These are phyloP conservation scores for Phoxinus dragarum DNA, from an alignment of 2,797 vertebrate genomes.

Conservation along the genomic window DNA sequence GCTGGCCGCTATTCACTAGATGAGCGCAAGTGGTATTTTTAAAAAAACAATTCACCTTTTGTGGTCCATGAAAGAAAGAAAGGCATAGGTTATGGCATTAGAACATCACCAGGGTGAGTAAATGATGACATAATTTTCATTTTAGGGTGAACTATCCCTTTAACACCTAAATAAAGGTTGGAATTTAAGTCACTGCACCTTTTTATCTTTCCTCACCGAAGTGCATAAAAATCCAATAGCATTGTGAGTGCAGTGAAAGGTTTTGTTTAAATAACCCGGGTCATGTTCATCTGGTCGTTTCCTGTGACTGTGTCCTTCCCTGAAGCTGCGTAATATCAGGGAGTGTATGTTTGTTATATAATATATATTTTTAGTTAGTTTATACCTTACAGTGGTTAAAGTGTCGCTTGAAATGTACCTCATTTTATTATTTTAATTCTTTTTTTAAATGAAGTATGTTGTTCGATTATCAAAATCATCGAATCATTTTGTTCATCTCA, in stretches of 20 bases:
- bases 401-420: not conserved
- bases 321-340: not conserved
- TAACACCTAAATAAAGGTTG: not conserved
- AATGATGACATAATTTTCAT: not conserved
- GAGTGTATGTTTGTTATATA: not conserved
- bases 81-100: not conserved
- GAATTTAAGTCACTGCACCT: constrained; percentile 30
- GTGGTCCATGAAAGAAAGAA: not conserved
- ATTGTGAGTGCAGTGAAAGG: constrained; percentile 24
- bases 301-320: constrained; percentile 43
- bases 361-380: not conserved
- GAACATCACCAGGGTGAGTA: not conserved
- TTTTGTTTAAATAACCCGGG: constrained; percentile 48
- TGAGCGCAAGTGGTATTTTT: too few relatives aligned
- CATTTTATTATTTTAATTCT: not conserved
- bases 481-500: not conserved
- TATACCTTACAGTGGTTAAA: not conserved
- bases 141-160: not conserved
- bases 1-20: too few relatives aligned
- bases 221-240: not conserved
- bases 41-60: too few relatives aligned
- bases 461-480: not conserved
- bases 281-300: not conserved
- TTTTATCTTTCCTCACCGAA: constrained; percentile 13
- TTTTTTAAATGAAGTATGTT: not conserved